Evolutionary conservation across 2,113 vertebrate species (phyloP).

Genomic region (Phyllostomus hastatus): DNA sequence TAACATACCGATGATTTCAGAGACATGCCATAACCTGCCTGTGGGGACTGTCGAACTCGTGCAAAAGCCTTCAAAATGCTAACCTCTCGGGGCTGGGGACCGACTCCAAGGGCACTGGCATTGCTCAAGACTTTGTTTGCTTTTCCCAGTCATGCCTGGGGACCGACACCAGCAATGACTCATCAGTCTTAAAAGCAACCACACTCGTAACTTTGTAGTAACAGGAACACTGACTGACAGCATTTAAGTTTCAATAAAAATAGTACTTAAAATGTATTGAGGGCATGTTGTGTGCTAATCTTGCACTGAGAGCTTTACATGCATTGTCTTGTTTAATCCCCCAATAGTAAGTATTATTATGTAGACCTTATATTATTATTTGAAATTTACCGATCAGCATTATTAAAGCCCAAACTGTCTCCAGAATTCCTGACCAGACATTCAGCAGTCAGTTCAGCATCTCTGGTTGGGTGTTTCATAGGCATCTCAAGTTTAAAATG

Average conservation of each 20-base stretch:
- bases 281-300: background rate
- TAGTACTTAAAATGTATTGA: background rate
- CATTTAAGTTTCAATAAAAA: slow-evolving; percentile 34
- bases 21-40: background rate
- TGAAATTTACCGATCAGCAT: background rate
- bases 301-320: background rate
- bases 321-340: slow-evolving; percentile 8
- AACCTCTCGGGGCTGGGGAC: background rate
- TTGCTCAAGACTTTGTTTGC: background rate
- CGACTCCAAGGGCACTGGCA: background rate
- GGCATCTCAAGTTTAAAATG: background rate
- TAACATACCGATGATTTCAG: slow-evolving; percentile 7
- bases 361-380: background rate
- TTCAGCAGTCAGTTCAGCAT: background rate
- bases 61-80: background rate
- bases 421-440: background rate
- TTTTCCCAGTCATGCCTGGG: background rate
- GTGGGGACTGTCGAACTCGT: background rate
- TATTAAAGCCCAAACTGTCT: background rate
- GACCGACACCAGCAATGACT: background rate
- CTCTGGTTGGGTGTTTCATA: background rate
- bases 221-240: background rate
- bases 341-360: background rate
- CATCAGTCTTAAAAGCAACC: background rate
- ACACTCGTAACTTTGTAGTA: background rate